A percentile compares a stretch with the other conserved stretches of the same genome.
Conservation (phyloP, 2,888 invertebrate genomes). For the Parochlus steinenii region DNA sequence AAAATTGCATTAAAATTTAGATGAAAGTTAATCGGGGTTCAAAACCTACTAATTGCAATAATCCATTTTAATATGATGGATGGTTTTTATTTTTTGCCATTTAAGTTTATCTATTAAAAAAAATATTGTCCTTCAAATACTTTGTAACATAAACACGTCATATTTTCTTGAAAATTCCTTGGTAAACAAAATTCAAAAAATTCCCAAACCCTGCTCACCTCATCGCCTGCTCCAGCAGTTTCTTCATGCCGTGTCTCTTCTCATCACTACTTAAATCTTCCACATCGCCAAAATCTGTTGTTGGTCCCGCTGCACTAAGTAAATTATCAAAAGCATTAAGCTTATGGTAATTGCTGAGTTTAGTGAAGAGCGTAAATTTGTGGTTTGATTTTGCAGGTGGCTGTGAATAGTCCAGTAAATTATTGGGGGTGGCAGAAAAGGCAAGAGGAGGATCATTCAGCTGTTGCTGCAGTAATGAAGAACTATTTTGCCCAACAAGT, state of each 20-base stretch:
- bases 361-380: conserved; percentile 9
- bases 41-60: no score
- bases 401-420: no score
- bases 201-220: conserved; percentile 3
- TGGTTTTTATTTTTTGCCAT: no score
- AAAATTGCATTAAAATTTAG: no score
- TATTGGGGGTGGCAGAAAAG: no score
- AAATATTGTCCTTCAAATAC: conserved; percentile 1
- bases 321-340: conserved; percentile 11
- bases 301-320: conserved; percentile 7
- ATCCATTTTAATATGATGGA: no score
- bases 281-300: conserved; percentile 6
- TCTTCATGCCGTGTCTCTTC: conserved; percentile 11
- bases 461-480: no score
- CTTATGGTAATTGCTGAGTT: conserved; percentile 11
- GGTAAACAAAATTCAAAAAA: background rate
- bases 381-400: conserved; percentile 11
- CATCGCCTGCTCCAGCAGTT: conserved; percentile 12
- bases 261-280: conserved; percentile 11
- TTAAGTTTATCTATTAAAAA: conserved; percentile 3
- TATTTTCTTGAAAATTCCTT: background rate
- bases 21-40: no score
- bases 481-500: no score
- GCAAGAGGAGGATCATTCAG: no score
- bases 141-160: background rate